Conservation (phyloP, 2,888 invertebrate species). For the Habroteleia sp. region DNA sequence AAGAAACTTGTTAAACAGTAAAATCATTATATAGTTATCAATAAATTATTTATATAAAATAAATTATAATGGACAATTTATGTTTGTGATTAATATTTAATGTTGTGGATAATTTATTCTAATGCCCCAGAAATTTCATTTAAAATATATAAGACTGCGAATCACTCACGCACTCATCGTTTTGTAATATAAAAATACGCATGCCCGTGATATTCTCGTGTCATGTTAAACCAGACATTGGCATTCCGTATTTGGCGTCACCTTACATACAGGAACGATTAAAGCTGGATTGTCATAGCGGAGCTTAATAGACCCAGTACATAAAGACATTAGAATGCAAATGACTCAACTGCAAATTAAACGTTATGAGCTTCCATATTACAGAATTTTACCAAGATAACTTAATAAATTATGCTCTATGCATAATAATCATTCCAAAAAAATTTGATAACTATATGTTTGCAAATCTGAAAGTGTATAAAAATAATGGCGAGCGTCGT, state of each 20-base stretch:
- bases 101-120: conserved; percentile 1
- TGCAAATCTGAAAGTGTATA: background rate
- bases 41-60: conserved; percentile 1
- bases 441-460: conserved; percentile 3
- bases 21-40: background rate
- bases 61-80: background rate
- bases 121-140: background rate
- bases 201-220: background rate
- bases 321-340: conserved; percentile 48
- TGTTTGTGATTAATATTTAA: conserved; percentile 7
- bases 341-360: conserved; percentile 42
- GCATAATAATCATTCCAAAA: background rate
- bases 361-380: conserved; percentile 25
- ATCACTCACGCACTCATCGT: background rate
- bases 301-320: conserved; percentile 33
- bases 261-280: conserved; percentile 30
- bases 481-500: too few relatives aligned
- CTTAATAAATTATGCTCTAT: conserved; percentile 25
- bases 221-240: conserved; percentile 16
- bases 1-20: too few relatives aligned
- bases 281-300: conserved; percentile 42
- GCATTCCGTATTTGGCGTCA: conserved; percentile 33
- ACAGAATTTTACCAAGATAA: conserved; percentile 28
- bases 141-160: conserved; percentile 2
- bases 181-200: conserved; percentile 2